Base-by-base conservation (phyloP, 2,888 invertebrate species). In the Caenorhabditis sp. region DNA sequence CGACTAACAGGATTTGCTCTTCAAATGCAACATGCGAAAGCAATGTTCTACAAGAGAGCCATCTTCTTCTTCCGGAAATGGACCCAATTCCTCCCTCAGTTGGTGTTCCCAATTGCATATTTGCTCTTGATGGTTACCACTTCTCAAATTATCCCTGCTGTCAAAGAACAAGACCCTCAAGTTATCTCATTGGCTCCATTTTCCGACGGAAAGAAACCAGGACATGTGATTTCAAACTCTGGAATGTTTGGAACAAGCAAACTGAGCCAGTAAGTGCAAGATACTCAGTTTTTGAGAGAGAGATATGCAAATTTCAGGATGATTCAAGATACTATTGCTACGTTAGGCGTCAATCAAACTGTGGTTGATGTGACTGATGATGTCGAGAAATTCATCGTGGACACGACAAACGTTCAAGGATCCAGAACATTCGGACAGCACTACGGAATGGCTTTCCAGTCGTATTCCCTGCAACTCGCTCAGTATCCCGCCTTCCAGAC, bases 51-150 rank as follows among this genome's bases (percentile, higher is more conserved):
- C 55, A 89, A 89, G 65, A 71, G 89, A 71, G 79, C 68, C 24
- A 83, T 89, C 51, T 89, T 85, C 82, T 89, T 88, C 77, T 72
- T 80, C 61, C 68, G 89, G 11, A 80, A 84, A 72, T 89, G 89
- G 88, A 88, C 87, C 13, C 87, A 87, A 69, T 88, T 89, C 69
- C 79, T 89, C 24, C 88, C 89, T 8, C 88, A 88, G 60, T 56
- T 89, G 5, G 20, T 88, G 13, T 83, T 89, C 62, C 88, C 89
- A 18, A 86, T 87, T 50, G 86, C 77, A 2, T 84, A 81, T 64
- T 50, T 84, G 0, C 68, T 76, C 22, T 22, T 84, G 56, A 77
- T 86, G 83, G 71, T 84, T 11, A 79, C 60, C 37, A 82, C 80
- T 0, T 80, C 84, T 0, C 77, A 74, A 64, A 80, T 82, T 1